A percentile compares a stretch with the other conserved stretches of the same genome.
Conservation (phyloP, 2,797 vertebrate species). For the Decapterus maruadsi region DNA sequence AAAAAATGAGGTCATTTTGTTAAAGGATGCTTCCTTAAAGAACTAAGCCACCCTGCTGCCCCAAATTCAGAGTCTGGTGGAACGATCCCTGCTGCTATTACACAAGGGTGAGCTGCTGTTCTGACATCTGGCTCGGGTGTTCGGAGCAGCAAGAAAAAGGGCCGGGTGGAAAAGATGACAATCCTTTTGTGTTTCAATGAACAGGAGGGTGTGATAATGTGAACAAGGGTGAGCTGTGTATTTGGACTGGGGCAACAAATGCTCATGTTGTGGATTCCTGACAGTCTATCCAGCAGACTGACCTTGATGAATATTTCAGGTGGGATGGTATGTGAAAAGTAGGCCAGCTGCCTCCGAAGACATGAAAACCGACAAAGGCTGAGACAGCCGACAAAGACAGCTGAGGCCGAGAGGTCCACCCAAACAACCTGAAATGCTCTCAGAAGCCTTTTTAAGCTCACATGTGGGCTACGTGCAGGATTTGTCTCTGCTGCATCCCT, state of each 20-base stretch:
- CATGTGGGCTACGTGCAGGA: background rate
- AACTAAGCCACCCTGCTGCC: conserved; percentile 56
- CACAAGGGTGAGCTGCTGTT: conserved; percentile 45
- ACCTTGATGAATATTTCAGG: conserved; percentile 85
- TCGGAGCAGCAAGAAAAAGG: conserved; percentile 11
- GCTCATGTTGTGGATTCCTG: conserved; percentile 38
- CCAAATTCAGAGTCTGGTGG: conserved; percentile 49
- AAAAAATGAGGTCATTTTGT: conserved; percentile 39
- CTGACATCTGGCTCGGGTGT: conserved; percentile 17
- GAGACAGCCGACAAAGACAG: conserved; percentile 29
- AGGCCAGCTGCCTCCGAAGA: conserved; percentile 70
- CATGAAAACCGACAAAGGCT: conserved; percentile 17
- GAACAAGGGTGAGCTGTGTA: background rate
- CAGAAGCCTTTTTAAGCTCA: background rate
- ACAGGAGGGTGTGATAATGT: conserved; percentile 5
- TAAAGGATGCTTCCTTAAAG: conserved; percentile 42
- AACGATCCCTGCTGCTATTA: conserved; percentile 30
- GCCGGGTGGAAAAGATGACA: background rate
- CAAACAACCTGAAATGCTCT: background rate
- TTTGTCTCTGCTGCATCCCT: conserved; percentile 5
- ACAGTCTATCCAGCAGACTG: conserved; percentile 58
- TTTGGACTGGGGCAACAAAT: background rate
- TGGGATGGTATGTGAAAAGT: conserved; percentile 71
- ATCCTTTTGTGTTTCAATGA: conserved; percentile 2
- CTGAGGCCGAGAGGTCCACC: conserved; percentile 6